Evolutionary conservation across 2,797 vertebrate species (phyloP).

Genomic region (Gallinago nigripennis): DNA sequence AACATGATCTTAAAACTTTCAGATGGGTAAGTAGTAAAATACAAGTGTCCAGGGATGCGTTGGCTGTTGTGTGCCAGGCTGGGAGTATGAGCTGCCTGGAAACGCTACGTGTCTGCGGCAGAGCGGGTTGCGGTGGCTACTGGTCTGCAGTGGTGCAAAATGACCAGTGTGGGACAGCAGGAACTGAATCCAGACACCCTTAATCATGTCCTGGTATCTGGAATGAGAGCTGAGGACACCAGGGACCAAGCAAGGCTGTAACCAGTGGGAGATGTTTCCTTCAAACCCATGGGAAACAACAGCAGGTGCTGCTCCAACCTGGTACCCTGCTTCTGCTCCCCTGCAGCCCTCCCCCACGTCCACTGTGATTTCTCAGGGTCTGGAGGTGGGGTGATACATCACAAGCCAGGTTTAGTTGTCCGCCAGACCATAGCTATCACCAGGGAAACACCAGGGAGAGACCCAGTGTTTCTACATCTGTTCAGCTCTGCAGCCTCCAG

Average conservation of each 20-base stretch:
- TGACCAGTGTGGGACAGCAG: background rate
- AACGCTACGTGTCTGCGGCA: rapidly evolving
- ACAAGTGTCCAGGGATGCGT: background rate
- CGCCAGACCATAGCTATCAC: background rate
- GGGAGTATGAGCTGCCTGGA: background rate
- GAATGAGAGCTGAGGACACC: background rate
- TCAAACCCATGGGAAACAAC: background rate
- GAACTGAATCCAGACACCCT: background rate
- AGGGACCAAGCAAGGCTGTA: rapidly evolving
- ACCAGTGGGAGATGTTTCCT: background rate
- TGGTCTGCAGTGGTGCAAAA: background rate
- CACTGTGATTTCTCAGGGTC: background rate
- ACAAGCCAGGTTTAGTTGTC: background rate
- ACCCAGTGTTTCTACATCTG: rapidly evolving
- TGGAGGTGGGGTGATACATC: background rate
- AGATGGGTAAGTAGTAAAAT: background rate
- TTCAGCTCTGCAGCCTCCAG: background rate
- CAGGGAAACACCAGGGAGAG: background rate
- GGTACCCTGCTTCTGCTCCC: background rate
- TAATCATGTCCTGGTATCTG: background rate
- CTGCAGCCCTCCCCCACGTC: background rate
- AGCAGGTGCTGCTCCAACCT: background rate
- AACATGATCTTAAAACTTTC: background rate
- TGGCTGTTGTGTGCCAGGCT: background rate
- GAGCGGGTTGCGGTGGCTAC: background rate